A percentile compares a stretch with the other conserved stretches of the same genome.
These are phyloP conservation scores for Mnemiopsis leidyi DNA, from an alignment of 37 sponge, comb jelly and placozoan genomes.

Conservation along the genomic window DNA sequence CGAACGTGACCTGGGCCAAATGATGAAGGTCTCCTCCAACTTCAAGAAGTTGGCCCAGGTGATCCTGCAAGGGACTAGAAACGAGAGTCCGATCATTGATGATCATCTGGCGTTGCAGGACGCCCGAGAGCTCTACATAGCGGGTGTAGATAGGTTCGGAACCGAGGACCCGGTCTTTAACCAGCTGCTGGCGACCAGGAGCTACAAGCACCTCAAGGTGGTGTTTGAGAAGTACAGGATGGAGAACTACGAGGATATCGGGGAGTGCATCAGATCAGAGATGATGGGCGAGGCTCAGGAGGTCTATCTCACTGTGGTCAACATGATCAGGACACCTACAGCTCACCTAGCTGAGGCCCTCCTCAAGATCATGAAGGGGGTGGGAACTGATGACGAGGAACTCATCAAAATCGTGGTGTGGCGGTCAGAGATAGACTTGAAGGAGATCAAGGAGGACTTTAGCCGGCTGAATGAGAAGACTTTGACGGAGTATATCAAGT, in stretches of 20 bases:
- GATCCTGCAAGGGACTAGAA: not conserved
- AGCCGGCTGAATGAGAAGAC: not conserved
- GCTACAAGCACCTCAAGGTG: conserved; percentile 75
- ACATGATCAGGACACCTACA: not conserved
- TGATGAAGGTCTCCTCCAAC: not conserved
- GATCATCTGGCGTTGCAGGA: not conserved
- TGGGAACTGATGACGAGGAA: not conserved
- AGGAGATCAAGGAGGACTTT: not conserved
- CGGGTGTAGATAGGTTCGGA: not conserved
- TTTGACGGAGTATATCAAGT: not conserved
- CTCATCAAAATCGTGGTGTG: not conserved
- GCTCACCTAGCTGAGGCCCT: not conserved
- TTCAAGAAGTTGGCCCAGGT: not conserved
- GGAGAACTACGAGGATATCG: conserved; percentile 19
- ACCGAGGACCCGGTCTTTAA: conserved; percentile 70
- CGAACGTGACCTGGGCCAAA: not conserved
- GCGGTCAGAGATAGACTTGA: not conserved
- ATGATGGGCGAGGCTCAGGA: not conserved
- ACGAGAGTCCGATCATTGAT: not conserved
- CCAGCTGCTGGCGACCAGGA: conserved; percentile 76
- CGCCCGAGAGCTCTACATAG: not conserved
- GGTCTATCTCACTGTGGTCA: not conserved
- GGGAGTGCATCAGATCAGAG: not conserved
- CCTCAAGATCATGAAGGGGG: not conserved
- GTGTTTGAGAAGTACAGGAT: conserved; percentile 85